Evolutionary conservation across 1,140 invertebrate species (phyloP).

Genomic region (Apis florea): DNA sequence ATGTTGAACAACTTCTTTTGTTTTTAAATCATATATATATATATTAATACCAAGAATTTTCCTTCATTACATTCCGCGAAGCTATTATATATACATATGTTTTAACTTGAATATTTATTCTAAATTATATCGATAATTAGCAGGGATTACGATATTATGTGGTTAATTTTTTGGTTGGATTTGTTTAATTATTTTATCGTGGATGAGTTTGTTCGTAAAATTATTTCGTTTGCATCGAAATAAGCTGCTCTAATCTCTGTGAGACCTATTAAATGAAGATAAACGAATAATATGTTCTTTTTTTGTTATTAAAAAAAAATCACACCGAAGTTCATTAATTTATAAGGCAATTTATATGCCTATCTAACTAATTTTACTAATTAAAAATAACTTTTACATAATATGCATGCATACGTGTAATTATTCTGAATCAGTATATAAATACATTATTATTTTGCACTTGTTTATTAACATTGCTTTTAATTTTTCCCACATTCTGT

Average conservation of each 20-base stretch:
- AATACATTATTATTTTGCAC: slow-evolving; percentile 38
- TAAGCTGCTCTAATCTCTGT: slow-evolving; percentile 1
- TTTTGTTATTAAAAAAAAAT: slow-evolving; percentile 4
- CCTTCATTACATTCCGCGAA: slow-evolving; percentile 37
- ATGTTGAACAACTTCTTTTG: slow-evolving; percentile 48
- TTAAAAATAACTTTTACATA: slow-evolving; percentile 11
- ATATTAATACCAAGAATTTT: slow-evolving; percentile 37
- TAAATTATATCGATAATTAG: slow-evolving; percentile 23
- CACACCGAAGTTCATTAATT: background rate
- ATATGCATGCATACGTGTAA: slow-evolving; percentile 32
- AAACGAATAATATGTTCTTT: background rate
- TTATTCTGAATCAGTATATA: background rate
- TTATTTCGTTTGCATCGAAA: background rate
- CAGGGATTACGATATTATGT: slow-evolving; percentile 34
- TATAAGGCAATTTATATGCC: background rate
- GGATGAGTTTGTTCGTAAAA: slow-evolving; percentile 6
- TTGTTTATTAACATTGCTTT: slow-evolving; percentile 41
- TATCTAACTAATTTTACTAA: slow-evolving; percentile 52
- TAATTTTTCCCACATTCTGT: slow-evolving; percentile 57
- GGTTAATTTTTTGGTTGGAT: background rate
- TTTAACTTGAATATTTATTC: slow-evolving; percentile 18
- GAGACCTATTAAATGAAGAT: background rate
- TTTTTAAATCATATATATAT: slow-evolving; percentile 57
- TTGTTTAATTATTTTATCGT: background rate
- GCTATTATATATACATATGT: background rate